Evolutionary conservation across 1,140 invertebrate species (phyloP), one percentile per base, ranked within the genome.

Genomic region (Acromyrmex charruanus): DNA sequence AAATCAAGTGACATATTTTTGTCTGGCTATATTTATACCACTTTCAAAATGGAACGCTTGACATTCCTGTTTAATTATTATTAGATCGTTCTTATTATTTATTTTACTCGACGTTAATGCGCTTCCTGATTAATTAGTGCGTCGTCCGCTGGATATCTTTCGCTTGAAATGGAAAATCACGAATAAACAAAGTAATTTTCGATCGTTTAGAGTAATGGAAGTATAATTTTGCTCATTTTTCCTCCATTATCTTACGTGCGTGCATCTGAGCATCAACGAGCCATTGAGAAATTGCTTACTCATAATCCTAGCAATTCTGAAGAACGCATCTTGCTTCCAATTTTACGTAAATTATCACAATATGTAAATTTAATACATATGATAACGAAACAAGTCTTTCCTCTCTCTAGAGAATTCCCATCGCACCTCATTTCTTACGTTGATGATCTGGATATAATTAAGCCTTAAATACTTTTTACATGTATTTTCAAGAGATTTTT

Each of bases 221-320:
- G 2, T 82, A 72, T 66, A 14, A 14, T 44, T 59, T 84, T 84
- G n/a, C 80, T 69, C 28, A 84, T 74, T 16, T 75, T 49, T 51
- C 21, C 1, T 14, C n/a, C 2, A 44, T 25, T 10, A 21, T n/a
- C n/a, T 14, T 77, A 21, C 49, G 39, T 49, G 14, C 39, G 12
- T 69, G 66, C 35, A 14, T 65, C 18, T 6, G 28, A 18, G 16
- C 65, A 58, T 59, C 21, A 31, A 66, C 77, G 61, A 58, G 7
- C 14, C 61, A 74, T 74, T 66, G 68, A 69, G 51, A 87, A 87
- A 87, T 66, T 55, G 35, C 77, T 72, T 39, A 21, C 31, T 72
- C 28, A 16, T 51, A 82, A 80, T 39, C 28, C 77, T 16, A 28
- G 74, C 44, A 58, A 80, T 80, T 10, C 61, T 14, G n/a, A 49